Conservation (phyloP, 2,113 vertebrate species). For the Nasalis larvatus region DNA sequence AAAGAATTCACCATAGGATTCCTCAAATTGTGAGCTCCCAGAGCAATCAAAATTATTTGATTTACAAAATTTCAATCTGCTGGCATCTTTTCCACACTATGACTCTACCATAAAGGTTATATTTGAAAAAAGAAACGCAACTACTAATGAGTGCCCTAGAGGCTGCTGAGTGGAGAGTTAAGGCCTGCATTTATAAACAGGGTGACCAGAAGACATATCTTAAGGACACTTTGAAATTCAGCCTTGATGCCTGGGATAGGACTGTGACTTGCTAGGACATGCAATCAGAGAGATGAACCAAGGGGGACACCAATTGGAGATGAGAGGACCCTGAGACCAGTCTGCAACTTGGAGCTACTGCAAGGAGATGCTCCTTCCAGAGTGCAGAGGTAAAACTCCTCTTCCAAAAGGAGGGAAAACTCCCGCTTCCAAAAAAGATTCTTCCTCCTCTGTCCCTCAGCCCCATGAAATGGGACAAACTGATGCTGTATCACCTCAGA, state of each 20-base stretch:
- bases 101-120: not conserved
- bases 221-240: slow-evolving; percentile 17
- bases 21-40: not conserved
- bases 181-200: not conserved
- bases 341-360: not conserved
- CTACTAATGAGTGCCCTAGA: slow-evolving; percentile 1
- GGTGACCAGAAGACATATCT: not conserved
- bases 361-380: not conserved
- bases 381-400: not conserved
- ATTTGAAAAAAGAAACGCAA: not conserved
- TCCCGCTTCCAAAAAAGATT: not conserved
- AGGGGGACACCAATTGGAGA: not conserved
- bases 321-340: not conserved
- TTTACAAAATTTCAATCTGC: slow-evolving; percentile 41
- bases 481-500: not conserved
- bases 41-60: slow-evolving; percentile 3
- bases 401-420: not conserved
- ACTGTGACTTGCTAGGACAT: not conserved
- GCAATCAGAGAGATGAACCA: not conserved
- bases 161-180: not conserved
- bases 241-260: not conserved
- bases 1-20: not conserved
- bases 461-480: not conserved
- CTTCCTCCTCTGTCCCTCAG: not conserved
- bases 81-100: not conserved